Evolutionary conservation across 35 echinoderm and acorn worm species (phyloP), one percentile per base, ranked within the genome.

Genomic region (Patiria miniata): DNA sequence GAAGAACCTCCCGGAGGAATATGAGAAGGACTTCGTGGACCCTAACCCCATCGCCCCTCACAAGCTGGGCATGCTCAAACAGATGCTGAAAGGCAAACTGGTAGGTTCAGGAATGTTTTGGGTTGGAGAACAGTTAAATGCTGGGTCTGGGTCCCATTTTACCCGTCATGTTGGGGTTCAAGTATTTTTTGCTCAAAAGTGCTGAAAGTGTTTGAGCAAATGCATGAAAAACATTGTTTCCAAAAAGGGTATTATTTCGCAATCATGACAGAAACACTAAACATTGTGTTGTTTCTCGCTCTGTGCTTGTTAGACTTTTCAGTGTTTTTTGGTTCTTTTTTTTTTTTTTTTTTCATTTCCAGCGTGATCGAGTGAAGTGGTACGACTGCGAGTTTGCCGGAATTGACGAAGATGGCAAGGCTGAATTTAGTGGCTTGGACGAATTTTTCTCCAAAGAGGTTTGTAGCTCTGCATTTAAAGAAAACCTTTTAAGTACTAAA

Each of bases 371-470:
- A 52, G 96, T 99, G 0, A 65, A 86, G 32, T 99, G 92, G 92
- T 99, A 99, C 51, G 83, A 99, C 79, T 86, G 86, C 44, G 89
- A 99, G 59, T 99, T 83, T 90, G 92, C 92, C 38, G 96, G 96
- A 37, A 80, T 99, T 7, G 92, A 94, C 83, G 89, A 94, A 36
- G 96, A 99, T 86, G 92, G 96, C 9, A 99, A 92, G 85, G 96
- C 94, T 7, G 89, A 94, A 86, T 85, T 99, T n/a, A 92, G 54
- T 40, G 92, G 92, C 10, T 61, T 99, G 8, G 81, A 99, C 30
- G 90, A 86, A 29, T 79, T 65, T 83, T 99, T 99, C 55, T 77
- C 86, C 18, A 91, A 83, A 78, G 89, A 52, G 86, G 92, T 94
- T 86, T 86, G 59, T 22, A 37, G 77, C 40, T 65, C 28, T 21